Evolutionary conservation across 1,140 invertebrate species (phyloP), one percentile per base, ranked within the genome.

Genomic region (Ceratina calcarata): DNA sequence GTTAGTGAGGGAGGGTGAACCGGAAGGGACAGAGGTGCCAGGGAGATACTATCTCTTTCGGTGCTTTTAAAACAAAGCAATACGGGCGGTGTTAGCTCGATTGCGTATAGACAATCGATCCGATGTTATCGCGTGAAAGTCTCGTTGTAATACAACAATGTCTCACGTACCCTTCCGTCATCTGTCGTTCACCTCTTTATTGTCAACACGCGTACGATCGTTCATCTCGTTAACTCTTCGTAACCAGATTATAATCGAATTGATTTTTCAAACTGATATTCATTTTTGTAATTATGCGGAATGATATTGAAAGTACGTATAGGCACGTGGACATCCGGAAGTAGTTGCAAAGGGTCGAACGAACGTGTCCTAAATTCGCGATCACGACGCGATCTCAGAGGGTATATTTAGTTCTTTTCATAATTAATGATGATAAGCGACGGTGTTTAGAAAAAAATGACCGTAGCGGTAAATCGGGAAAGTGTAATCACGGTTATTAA

Each of bases 61-160:
- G 61, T 57, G 60, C 49, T 12, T 58, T 68, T 15, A 61, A 45
- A 71, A 15, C 22, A 68, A 64, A 81, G 82, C 83, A 81, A 85
- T 85, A 77, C 53, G 82, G 77, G 77, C 37, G 15, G 18, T 68
- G 15, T 32, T 32, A 72, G 37, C 72, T 83, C 71, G 78, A 85
- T 85, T 84, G 83, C 82, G 58, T 81, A 69, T 66, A 57, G 83
- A 85, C 83, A 85, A 85, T 84, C 83, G 81, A 45, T 83, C 78
- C 82, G 66, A 45, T 83, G 51, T 83, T 62, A 27, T 73, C 10
- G 70, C 27, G 73, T 32, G 18, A 79, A 51, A 73, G 22, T 83
- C 6, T 61, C 32, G 32, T 15, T 57, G n/a, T 55, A 37, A 69
- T 51, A 32, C 16, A 58, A 32, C 45, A 55, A 32, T 32, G 24